Base-by-base conservation (phyloP, 2,888 invertebrate species). In the Xylota sylvarum region DNA sequence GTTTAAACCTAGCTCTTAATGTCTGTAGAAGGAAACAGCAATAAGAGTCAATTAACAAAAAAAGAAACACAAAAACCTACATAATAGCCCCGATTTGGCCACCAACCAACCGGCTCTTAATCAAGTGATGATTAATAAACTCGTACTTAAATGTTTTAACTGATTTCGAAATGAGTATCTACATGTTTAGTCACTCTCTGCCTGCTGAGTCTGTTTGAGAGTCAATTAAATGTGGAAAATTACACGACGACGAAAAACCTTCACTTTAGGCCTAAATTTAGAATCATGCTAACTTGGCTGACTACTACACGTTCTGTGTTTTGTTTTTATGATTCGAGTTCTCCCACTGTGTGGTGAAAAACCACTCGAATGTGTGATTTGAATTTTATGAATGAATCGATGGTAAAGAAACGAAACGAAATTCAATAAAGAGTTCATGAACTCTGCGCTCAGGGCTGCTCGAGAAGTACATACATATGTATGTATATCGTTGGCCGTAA, bases 111-210 rank as follows among this genome's bases (percentile, higher is more conserved):
- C 60, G 65, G 65, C 76, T 82, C 52, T 73, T 67, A 73, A 73
- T 67, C 73, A 74, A 81, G 73, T 40, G 73, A 81, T 81, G 73
- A 81, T 81, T 74, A 81, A 74, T 74, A 81, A 80, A 80, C 65
- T 27, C 72, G 65, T 73, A 80, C 73, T 50, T 67, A 58, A 58
- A 40, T 40, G 76, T n/a, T 65, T 79, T 62, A 55, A 64, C 56
- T 64, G 79, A 79, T 72, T 79, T 79, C 72, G 46, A 72, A 79
- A 79, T 69, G 40, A 32, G 79, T 79, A 56, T 79, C 55, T 70
- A 30, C 64, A 35, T 43, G 50, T 74, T 81, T 67, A 81, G 80
- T 74, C 80, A 67, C 43, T 80, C 65, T 48, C 27, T 32, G 56
- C 10, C 67, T 55, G 64, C 37, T 52, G 37, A 52, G 50, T 30